These are phyloP conservation scores for Sylvicola fuscatus DNA, from an alignment of 2,888 invertebrate genomes.

Conservation along the genomic window DNA sequence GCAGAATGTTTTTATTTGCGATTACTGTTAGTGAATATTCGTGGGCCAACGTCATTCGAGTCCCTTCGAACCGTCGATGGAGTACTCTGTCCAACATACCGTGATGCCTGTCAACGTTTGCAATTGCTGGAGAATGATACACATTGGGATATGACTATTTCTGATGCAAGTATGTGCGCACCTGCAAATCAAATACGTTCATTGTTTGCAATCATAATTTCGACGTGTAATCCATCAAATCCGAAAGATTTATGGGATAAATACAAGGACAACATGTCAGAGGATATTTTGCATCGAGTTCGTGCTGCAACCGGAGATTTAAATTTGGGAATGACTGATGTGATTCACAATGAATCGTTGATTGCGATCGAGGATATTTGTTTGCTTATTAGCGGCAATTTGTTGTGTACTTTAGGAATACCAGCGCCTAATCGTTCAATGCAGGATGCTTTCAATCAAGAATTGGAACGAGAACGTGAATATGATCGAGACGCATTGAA, in stretches of 20 bases:
- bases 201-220: constrained; percentile 11
- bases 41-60: constrained; percentile 16
- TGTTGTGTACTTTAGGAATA: constrained; percentile 12
- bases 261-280: constrained; percentile 5
- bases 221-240: constrained; percentile 7
- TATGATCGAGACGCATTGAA: constrained; percentile 9
- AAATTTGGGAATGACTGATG: constrained; percentile 7
- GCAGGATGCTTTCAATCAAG: constrained; percentile 10
- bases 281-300: not conserved
- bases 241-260: constrained; percentile 7
- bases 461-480: constrained; percentile 11
- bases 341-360: constrained; percentile 12
- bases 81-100: constrained; percentile 14
- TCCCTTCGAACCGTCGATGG: constrained; percentile 18
- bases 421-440: constrained; percentile 11
- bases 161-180: constrained; percentile 8
- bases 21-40: constrained; percentile 15
- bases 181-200: constrained; percentile 10
- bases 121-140: constrained; percentile 14
- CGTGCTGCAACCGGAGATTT: constrained; percentile 1
- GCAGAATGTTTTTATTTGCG: constrained; percentile 17
- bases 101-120: constrained; percentile 15
- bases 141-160: constrained; percentile 11
- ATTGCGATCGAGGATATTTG: constrained; percentile 13
- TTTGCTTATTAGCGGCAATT: constrained; percentile 11